Percentiles rank a stretch among this genome's conserved stretches.
phyloP scores from a whole-genome alignment of 2,113 vertebrate genomes.

The Calyptommatus sinebrachiatus region DNA sequence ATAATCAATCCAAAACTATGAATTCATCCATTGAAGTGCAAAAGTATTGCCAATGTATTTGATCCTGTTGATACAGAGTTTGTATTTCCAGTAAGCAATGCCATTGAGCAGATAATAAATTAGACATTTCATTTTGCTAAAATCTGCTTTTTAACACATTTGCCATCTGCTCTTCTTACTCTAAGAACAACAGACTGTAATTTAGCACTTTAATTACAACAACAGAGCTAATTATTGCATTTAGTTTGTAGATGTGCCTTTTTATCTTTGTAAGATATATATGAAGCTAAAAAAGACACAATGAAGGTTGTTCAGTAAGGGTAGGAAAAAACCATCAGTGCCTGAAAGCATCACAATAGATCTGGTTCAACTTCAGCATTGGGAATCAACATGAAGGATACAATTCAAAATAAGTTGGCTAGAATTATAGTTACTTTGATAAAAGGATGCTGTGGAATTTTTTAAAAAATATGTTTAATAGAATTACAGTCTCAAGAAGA shows the following conservation, averaged over 20 bases:
- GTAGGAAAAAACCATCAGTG: background rate
- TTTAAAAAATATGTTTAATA: no score
- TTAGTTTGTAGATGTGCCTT: conserved; percentile 13
- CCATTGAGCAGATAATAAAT: conserved; percentile 30
- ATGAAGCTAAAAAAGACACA: background rate
- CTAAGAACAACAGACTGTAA: conserved; percentile 41
- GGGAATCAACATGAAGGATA: background rate
- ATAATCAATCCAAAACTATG: background rate
- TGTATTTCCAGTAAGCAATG: conserved; percentile 25
- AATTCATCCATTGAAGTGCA: conserved; percentile 1
- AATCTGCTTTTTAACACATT: conserved; percentile 42
- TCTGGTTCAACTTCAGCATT: background rate
- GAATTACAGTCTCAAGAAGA: no score
- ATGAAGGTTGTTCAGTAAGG: background rate
- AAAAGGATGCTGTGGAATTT: no score
- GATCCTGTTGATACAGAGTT: background rate
- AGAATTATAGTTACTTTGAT: background rate
- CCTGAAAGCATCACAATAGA: background rate
- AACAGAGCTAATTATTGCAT: conserved; percentile 16
- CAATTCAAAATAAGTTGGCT: background rate
- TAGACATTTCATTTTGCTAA: conserved; percentile 43
- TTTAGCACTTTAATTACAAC: conserved; percentile 37
- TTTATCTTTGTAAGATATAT: conserved; percentile 12
- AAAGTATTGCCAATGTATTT: conserved; percentile 5
- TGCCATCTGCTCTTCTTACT: conserved; percentile 45